Base-by-base conservation (phyloP, 2,888 invertebrate species). In the Carabus problematicus region DNA sequence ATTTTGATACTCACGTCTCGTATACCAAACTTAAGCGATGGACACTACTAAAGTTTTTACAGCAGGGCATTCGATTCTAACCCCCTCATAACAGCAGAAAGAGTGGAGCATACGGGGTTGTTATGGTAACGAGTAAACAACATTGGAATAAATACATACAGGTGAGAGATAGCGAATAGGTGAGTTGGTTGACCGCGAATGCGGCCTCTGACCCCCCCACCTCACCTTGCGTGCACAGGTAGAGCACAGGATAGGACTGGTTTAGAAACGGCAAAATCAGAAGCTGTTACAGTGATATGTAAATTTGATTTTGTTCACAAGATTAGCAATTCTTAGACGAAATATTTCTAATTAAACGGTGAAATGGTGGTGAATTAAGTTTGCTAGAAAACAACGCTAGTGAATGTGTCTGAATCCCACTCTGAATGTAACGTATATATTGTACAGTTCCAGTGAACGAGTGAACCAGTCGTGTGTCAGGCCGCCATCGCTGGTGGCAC, bases 121-220 rank as follows among this genome's bases (percentile, higher is more conserved):
- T 74, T 74, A 75, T 75, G 75, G 76, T 67, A 73, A 75, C 77
- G 55, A 58, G 73, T 76, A 75, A 76, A 77, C 75, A 76, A 75
- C 75, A 75, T 64, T 62, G 70, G 58, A 70, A 73, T 74, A 75
- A 71, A 72, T 42, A 47, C 58, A 58, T 66, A 59, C 58, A 66
- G 58, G 64, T 58, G 64, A 55, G 42, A 40, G 19, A 54, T 64
- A 64, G 43, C 56, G 58, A 42, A 64, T 62, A 60, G 43, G 41
- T 52, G 64, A 64, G 70, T 66, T 56, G 60, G 68, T 64, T 68
- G 64, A 61, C 63, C 61, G 68, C 70, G 58, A 66, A 67, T 67
- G 60, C 60, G 67, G 67, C 54, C 59, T 60, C 19, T 14, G 19
- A 11, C 52, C 14, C 52, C n/a, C 16, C 14, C 11, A 19, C 52